Percentiles rank a stretch among this genome's conserved stretches.
Evolutionary conservation across 2,797 vertebrate genomes (phyloP).

Genomic region (Megaceryle alcyon): DNA sequence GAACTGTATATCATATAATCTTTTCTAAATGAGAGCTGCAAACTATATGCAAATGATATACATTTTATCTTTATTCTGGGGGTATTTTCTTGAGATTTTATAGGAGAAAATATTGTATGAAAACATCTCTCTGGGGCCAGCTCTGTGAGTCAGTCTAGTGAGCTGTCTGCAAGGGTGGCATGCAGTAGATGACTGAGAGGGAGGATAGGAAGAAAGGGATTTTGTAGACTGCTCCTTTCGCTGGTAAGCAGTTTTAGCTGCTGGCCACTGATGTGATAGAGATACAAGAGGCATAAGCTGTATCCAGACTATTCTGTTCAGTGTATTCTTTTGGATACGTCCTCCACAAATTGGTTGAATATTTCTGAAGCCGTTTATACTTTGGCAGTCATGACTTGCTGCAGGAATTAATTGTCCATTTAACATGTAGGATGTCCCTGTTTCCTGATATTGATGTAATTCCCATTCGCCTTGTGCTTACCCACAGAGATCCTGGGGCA

Average conservation of each 20-base stretch:
- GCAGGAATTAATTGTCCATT: not conserved
- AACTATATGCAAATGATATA: not conserved
- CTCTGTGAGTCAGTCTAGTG: not conserved
- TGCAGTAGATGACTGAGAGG: not conserved
- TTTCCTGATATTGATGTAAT: not conserved
- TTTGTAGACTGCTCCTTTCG: not conserved
- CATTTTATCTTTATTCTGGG: not conserved
- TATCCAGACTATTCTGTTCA: not conserved
- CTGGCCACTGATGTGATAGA: not conserved
- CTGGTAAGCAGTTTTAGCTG: not conserved
- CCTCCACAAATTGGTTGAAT: not conserved
- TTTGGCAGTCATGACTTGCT: not conserved
- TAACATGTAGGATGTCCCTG: not conserved
- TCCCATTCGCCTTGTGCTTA: not conserved
- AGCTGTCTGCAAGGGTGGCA: not conserved
- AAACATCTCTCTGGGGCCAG: not conserved
- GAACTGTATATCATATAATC: not conserved
- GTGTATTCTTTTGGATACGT: not conserved
- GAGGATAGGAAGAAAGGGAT: not conserved
- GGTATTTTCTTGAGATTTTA: not conserved
- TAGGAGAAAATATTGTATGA: not conserved
- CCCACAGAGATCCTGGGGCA: not conserved
- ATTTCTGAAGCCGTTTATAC: not conserved
- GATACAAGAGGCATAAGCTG: not conserved
- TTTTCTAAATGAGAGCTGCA: not conserved